A percentile compares a stretch with the other conserved stretches of the same genome.
Evolutionary conservation across 2,113 vertebrate genomes (phyloP).

Genomic region (Psammodynastes pulverulentus): DNA sequence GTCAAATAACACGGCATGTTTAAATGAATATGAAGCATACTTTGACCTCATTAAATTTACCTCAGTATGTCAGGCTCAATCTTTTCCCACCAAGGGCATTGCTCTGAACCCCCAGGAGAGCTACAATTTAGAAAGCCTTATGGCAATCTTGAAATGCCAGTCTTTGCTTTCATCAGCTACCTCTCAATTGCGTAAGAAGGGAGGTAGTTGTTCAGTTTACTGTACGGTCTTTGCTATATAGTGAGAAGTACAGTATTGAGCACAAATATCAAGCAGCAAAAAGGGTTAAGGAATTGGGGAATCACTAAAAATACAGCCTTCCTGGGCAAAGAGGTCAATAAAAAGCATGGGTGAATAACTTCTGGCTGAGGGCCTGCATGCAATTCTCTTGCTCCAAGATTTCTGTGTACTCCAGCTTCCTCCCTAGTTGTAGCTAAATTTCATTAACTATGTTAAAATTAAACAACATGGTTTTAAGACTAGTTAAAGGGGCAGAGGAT

Average conservation of each 20-base stretch:
- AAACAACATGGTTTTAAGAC: background rate
- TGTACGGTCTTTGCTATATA: background rate
- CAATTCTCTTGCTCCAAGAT: background rate
- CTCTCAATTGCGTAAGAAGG: background rate
- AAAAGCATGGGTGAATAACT: background rate
- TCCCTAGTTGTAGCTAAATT: background rate
- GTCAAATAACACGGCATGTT: background rate
- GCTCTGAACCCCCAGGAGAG: background rate
- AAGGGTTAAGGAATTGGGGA: background rate
- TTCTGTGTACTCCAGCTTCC: background rate
- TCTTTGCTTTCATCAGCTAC: background rate
- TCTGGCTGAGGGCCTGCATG: background rate
- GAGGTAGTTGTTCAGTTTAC: background rate
- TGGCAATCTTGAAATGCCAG: background rate
- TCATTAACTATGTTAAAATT: background rate
- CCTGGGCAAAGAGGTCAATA: background rate
- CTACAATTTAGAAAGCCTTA: background rate
- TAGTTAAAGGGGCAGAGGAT: background rate
- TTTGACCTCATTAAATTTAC: background rate
- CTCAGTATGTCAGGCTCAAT: background rate
- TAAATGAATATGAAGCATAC: background rate
- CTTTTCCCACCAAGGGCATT: background rate
- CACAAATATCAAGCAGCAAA: background rate
- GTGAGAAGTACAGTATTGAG: background rate
- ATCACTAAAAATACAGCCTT: background rate